phyloP scores from a whole-genome alignment of 2,888 invertebrate species.

The Esperia sulphurella region DNA sequence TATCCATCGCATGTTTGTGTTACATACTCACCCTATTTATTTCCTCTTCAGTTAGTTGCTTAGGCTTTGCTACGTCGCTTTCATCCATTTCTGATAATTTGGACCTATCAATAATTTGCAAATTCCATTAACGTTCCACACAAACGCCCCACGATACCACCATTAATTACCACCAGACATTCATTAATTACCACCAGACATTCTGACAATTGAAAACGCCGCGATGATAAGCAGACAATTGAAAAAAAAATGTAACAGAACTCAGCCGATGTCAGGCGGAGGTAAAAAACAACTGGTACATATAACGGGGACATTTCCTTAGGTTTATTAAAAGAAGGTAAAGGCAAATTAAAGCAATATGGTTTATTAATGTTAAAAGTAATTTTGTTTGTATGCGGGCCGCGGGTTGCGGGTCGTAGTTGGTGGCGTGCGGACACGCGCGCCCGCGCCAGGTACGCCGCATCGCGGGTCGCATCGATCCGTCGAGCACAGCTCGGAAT shows the following conservation, averaged over 20 bases:
- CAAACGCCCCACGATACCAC: conserved; percentile 5
- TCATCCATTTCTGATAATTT: conserved; percentile 38
- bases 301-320: conserved; percentile 63
- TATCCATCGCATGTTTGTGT: not conserved
- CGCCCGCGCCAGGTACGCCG: conserved; percentile 16
- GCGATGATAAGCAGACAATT: too few species aligned
- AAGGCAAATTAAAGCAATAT: conserved; percentile 75
- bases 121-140: conserved; percentile 16
- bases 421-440: conserved; percentile 60
- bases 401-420: conserved; percentile 27
- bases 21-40: conserved; percentile 57
- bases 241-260: too few species aligned
- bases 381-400: conserved; percentile 61
- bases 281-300: conserved; percentile 76
- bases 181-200: conserved; percentile 28
- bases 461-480: not conserved
- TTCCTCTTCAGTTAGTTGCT: conserved; percentile 65
- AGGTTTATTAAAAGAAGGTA: conserved; percentile 74
- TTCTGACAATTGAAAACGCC: conserved; percentile 36
- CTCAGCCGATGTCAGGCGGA: conserved; percentile 59
- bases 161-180: conserved; percentile 19
- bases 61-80: conserved; percentile 42
- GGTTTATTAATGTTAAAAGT: conserved; percentile 75
- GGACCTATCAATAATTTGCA: conserved; percentile 7
- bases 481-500: not conserved